Evolutionary conservation across 2,888 invertebrate species (phyloP).

Genomic region (Torymus tubicola): DNA sequence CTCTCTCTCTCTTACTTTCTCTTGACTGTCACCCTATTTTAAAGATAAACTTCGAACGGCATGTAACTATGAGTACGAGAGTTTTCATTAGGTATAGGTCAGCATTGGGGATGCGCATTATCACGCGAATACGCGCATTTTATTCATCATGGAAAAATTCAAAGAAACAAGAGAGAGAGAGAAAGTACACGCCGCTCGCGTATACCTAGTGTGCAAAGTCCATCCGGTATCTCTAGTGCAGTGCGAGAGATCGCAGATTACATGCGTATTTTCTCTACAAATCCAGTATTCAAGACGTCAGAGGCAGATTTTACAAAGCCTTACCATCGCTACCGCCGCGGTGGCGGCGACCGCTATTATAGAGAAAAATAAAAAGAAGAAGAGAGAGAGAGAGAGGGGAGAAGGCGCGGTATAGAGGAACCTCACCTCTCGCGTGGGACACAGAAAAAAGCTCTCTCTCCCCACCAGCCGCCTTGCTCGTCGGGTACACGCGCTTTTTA

Average conservation of each 20-base stretch:
- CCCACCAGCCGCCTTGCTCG: not conserved
- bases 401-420: not conserved
- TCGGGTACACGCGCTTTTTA: conserved; percentile 22
- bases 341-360: no score
- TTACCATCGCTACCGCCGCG: no score
- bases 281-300: conserved; percentile 37
- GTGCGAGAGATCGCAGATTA: not conserved
- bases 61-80: not conserved
- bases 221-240: no score
- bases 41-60: no score
- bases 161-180: conserved; percentile 16
- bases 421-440: no score
- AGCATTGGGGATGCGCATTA: not conserved
- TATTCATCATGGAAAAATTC: conserved; percentile 28
- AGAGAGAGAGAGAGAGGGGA: not conserved
- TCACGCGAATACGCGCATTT: not conserved
- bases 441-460: no score
- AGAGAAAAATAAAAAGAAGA: not conserved
- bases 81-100: not conserved
- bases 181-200: not conserved
- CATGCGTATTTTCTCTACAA: conserved; percentile 36
- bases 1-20: no score
- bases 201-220: conserved; percentile 1
- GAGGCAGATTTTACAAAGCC: conserved; percentile 19
- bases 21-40: no score